phyloP scores from a whole-genome alignment of 2,797 vertebrate genomes.

The Chelon auratus region DNA sequence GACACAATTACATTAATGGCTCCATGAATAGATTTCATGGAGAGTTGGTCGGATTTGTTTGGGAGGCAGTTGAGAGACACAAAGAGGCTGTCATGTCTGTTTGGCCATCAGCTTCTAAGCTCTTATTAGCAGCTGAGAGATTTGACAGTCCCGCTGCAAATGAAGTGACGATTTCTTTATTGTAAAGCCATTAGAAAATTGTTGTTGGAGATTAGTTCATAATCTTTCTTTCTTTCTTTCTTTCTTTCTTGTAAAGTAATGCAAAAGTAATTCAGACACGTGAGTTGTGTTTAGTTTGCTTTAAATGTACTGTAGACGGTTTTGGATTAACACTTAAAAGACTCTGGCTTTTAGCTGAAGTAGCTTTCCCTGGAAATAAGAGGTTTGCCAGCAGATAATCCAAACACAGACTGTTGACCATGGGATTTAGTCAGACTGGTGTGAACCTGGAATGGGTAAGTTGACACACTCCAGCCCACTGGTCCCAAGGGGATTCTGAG shows the following conservation, averaged over 20 bases:
- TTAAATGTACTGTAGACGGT: background rate
- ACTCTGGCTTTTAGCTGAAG: background rate
- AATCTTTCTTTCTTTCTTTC: slow-evolving; percentile 13
- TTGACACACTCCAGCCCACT: background rate
- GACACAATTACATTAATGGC: slow-evolving; percentile 78
- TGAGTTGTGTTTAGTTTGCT: background rate
- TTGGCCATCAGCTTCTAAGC: slow-evolving; percentile 67
- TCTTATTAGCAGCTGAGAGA: slow-evolving; percentile 64
- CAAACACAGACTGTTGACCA: slow-evolving; percentile 18
- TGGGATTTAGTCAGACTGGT: slow-evolving; percentile 15
- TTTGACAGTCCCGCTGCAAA: slow-evolving; percentile 67
- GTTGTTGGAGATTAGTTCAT: slow-evolving; percentile 40
- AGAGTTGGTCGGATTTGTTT: slow-evolving; percentile 66
- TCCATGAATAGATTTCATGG: slow-evolving; percentile 72
- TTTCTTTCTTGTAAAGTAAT: slow-evolving; percentile 2
- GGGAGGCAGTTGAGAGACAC: slow-evolving; percentile 65
- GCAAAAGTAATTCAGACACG: background rate
- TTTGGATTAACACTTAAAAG: slow-evolving; percentile 3
- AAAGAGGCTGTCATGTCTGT: slow-evolving; percentile 78
- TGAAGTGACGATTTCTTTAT: slow-evolving; percentile 57
- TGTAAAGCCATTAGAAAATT: slow-evolving; percentile 32
- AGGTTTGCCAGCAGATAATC: background rate
- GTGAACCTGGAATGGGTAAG: slow-evolving; percentile 1
- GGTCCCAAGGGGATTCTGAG: background rate
- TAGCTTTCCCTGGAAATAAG: background rate